Evolutionary conservation across 2,888 invertebrate species (phyloP).

Genomic region (Acanthosepion pharaonis): DNA sequence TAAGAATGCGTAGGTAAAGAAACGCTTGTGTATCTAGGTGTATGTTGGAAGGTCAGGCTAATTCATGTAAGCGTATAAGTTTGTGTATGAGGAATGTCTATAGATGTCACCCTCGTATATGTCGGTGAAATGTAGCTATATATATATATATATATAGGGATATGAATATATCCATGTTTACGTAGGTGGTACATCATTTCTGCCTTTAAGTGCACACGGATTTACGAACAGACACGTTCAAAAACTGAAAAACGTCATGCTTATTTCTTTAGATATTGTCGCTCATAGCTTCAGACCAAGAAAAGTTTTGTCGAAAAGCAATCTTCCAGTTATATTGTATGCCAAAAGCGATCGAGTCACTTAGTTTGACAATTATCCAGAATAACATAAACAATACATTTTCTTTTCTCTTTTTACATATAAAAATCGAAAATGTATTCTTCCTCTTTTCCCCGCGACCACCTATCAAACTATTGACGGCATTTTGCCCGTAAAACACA

Average conservation of each 20-base stretch:
- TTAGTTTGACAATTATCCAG: constrained; percentile 21
- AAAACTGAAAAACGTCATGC: neutral
- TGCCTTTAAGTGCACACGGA: too few species aligned
- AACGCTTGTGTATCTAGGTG: too few species aligned
- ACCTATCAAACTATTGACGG: neutral
- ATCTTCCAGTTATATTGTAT: neutral
- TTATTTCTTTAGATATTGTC: neutral
- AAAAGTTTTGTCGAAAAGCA: neutral
- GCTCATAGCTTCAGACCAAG: neutral
- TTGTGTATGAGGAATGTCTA: too few species aligned
- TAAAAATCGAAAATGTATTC: neutral
- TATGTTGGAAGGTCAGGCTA: too few species aligned
- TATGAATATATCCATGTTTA: too few species aligned
- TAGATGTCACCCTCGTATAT: too few species aligned
- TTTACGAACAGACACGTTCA: neutral
- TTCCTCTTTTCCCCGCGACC: neutral
- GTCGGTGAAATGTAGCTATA: neutral
- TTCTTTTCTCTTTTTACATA: neutral
- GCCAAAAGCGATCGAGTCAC: constrained; percentile 20
- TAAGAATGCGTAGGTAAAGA: too few species aligned
- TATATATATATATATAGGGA: neutral
- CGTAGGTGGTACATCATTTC: too few species aligned
- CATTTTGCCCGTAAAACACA: constrained; percentile 1
- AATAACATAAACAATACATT: constrained; percentile 7
- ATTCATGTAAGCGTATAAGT: too few species aligned